Base-by-base conservation (phyloP, 2,888 invertebrate genomes). In the Cephonodes hylas region DNA sequence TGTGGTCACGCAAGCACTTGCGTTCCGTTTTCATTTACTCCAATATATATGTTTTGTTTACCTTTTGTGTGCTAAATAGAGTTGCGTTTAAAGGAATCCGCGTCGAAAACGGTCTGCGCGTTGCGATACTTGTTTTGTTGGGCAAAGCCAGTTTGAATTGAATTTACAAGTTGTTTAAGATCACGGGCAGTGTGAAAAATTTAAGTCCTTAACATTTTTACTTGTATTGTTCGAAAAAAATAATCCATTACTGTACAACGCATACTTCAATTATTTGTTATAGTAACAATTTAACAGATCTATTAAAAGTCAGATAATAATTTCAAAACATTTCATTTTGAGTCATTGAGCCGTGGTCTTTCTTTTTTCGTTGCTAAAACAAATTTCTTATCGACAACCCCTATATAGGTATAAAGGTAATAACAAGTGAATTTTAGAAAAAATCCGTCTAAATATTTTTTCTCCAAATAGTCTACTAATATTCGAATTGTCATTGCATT, bases 401-500 rank as follows among this genome's bases (percentile, higher is more conserved):
- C n/a, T n/a, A n/a, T n/a, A n/a, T n/a, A n/a, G 85, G 83, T 83
- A 84, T 88, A 88, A 86, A 81, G 82, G 77, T 75, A 73, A 71
- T 74, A 79, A 81, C 81, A 84, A 87, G 88, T 88, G 86, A 88
- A 86, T 86, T 89, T 88, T 86, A 85, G 85, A 86, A 88, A 88
- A 88, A 85, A 76, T 71, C 71, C 81, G 79, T 77, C 79, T 76
- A 89, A 86, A 80, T 88, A 89, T 87, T 64, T 88, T 88, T 38
- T 86, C 85, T 83, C 78, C 72, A 83, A 85, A 87, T 84, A 83
- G 81, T 74, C 79, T 79, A 76, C 75, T 89, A 88, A 89, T 90
- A 90, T 90, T 89, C 88, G 88, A 86, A 88, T 86, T 82, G 83
- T 74, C 79, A 77, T 86, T 79, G 86, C 88, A 88, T 89, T 87